Evolutionary conservation across 2,797 vertebrate genomes (phyloP).

Genomic region (Myiotriccus ornatus): DNA sequence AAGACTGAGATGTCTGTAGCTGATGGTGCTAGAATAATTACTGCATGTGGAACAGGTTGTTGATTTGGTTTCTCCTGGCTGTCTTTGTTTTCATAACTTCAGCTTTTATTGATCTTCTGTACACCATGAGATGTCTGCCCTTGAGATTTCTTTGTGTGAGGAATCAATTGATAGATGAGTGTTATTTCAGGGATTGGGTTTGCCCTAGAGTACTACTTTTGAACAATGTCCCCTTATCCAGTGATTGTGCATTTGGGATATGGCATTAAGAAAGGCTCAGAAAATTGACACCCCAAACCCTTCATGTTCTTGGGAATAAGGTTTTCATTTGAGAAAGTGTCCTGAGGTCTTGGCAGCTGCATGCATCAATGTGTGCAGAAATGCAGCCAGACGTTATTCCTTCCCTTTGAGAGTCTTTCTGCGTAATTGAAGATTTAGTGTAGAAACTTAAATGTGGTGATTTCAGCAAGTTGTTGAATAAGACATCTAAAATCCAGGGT

Average conservation of each 20-base stretch:
- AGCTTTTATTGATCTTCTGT: neutral
- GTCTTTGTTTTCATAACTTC: neutral
- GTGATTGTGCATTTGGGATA: neutral
- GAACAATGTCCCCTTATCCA: neutral
- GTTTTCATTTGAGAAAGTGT: neutral
- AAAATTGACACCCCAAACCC: neutral
- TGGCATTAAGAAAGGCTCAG: neutral
- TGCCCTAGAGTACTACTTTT: neutral
- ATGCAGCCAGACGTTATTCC: neutral
- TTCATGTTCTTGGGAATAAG: neutral
- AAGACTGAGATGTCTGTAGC: neutral
- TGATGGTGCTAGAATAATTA: neutral
- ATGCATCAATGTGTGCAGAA: neutral
- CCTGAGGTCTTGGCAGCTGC: neutral
- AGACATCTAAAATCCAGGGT: neutral
- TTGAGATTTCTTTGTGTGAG: neutral
- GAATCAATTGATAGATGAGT: neutral
- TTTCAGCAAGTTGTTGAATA: neutral
- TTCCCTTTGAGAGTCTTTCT: neutral
- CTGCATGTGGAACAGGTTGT: neutral
- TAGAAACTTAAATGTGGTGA: neutral
- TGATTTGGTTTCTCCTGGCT: neutral
- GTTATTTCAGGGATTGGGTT: neutral
- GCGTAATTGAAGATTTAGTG: neutral
- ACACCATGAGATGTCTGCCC: neutral